Evolutionary conservation across 2,797 vertebrate genomes (phyloP), one percentile per base, ranked within the genome.

Genomic region (Sternotherus odoratus): DNA sequence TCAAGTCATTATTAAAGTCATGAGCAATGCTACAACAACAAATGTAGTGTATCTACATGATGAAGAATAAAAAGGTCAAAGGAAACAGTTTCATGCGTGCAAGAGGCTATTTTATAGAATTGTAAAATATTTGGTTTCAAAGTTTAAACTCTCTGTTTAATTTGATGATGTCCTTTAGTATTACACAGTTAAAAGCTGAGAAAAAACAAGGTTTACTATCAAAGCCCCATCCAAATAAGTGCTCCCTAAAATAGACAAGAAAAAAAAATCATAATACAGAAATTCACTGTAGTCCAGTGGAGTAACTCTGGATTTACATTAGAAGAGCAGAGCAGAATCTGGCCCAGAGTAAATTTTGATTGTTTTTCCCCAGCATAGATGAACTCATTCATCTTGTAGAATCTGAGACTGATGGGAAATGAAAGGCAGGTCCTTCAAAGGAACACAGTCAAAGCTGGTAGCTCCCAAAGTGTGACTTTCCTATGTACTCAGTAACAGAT

Each of bases 1-100:
- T 93, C n/a, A n/a, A n/a, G n/a, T n/a, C 28, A 60, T 57, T 93
- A 88, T 66, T 53, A 89, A 88, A 75, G 82, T 83, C 75, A 93
- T 26, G 8, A 95, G 85, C 23, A 95, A 82, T 33, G 33, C 26
- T 77, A 6, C 60, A 90, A 75, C 39, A 95, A 93, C 11, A 92
- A 87, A 90, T 53, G 83, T 88, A 79, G 50, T 85, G 66, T 77
- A 86, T 94, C 50, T 92, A 57, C 17, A 85, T 92, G 77, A 87
- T 81, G 50, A 89, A 86, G 26, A 89, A 82, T 69, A 93, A 93
- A 86, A 91, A 85, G n/a, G 89, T 1, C 19, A 83, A 26, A 87
- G 66, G 86, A 94, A 93, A 91, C 54, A 69, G 13, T 75, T 75
- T 46, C 15, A 75, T 23, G 24, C 43, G 30, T 48, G 43, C 26